A percentile compares a stretch with the other conserved stretches of the same genome.
Conservation (phyloP, 2,797 vertebrate genomes). For the Bradypodion pumilum region DNA sequence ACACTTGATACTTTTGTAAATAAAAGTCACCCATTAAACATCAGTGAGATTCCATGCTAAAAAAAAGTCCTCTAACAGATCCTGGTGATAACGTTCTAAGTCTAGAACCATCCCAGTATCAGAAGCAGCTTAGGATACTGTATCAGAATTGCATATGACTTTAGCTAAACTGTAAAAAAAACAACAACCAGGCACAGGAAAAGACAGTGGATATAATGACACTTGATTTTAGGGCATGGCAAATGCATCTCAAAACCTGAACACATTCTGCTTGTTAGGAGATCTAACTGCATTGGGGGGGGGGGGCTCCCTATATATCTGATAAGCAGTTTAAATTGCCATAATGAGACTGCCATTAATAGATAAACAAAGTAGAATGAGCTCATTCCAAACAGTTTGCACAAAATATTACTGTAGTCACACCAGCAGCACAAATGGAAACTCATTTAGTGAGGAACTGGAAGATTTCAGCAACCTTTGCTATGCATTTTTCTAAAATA, state of each 20-base stretch:
- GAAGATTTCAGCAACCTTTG: background rate
- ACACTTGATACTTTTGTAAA: background rate
- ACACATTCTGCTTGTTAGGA: background rate
- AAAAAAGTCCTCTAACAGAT: background rate
- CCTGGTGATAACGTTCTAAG: background rate
- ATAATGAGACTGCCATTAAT: background rate
- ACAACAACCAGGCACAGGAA: background rate
- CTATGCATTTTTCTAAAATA: background rate
- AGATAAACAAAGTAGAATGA: background rate
- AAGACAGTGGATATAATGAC: background rate
- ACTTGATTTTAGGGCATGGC: background rate
- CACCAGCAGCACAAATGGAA: background rate
- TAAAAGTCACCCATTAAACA: background rate
- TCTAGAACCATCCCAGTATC: background rate
- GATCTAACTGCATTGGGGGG: too few species aligned
- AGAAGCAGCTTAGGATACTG: background rate
- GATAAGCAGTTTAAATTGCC: background rate
- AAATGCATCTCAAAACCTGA: background rate
- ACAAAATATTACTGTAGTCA: background rate
- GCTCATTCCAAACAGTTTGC: background rate
- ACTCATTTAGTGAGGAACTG: background rate
- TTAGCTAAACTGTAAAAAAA: too few species aligned
- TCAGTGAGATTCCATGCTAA: background rate
- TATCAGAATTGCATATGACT: too few species aligned
- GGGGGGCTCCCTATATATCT: background rate